Percentiles rank a stretch among this genome's conserved stretches.
Conservation (phyloP, 1,140 invertebrate genomes). For the Drosophila saltans region DNA sequence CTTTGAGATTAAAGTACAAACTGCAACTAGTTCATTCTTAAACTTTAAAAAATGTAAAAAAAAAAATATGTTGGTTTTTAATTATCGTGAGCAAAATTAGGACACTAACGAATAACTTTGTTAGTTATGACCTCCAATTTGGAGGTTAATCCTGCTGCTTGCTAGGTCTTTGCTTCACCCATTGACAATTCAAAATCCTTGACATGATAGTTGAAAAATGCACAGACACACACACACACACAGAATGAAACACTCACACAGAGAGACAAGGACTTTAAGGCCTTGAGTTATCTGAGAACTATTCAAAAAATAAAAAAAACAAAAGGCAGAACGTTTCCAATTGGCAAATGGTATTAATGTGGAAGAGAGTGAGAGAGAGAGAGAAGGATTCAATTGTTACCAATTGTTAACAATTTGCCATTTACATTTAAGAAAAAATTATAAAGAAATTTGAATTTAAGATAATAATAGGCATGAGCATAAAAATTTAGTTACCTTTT, state of each 20-base stretch:
- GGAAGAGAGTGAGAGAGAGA: not conserved
- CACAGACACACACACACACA: not conserved
- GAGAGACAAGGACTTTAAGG: constrained; percentile 8
- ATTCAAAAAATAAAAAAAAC: not conserved
- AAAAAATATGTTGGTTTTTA: not conserved
- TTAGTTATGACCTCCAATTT: constrained; percentile 3
- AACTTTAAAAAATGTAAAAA: not conserved
- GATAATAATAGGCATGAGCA: constrained; percentile 39
- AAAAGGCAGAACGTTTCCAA: not conserved
- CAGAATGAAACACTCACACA: not conserved
- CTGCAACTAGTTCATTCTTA: not conserved
- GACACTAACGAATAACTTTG: not conserved
- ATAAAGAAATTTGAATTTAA: constrained; percentile 9
- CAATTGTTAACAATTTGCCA: constrained; percentile 18
- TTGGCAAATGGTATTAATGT: constrained; percentile 1
- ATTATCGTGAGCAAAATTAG: not conserved
- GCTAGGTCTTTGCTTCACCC: not conserved
- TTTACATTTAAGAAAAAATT: constrained; percentile 11
- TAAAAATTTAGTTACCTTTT: constrained; percentile 75
- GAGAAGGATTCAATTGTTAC: not conserved
- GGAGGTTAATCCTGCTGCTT: constrained; percentile 5
- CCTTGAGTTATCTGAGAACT: constrained; percentile 4
- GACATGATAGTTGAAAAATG: constrained; percentile 13
- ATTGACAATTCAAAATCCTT: constrained; percentile 9
- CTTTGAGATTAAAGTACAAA: no score